A percentile compares a stretch with the other conserved stretches of the same genome.
phyloP scores from a whole-genome alignment of 2,888 invertebrate genomes.

The Criorhina ranunculi region DNA sequence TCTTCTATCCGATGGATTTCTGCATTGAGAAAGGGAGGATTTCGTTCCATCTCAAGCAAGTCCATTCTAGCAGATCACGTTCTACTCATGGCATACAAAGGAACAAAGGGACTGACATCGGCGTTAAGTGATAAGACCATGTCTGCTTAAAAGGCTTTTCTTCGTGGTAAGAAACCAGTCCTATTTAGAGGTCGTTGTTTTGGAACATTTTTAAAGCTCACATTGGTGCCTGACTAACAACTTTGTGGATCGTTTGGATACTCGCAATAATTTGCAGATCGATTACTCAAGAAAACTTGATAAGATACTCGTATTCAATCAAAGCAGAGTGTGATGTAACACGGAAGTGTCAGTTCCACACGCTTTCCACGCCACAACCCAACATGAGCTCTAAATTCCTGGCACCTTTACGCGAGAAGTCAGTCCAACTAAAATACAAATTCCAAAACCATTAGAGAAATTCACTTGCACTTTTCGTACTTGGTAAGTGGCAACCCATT shows the following conservation, averaged over 20 bases:
- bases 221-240: too few relatives aligned
- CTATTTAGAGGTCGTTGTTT: too few relatives aligned
- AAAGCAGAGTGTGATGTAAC: slow-evolving; percentile 49
- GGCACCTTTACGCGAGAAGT: slow-evolving; percentile 66
- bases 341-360: slow-evolving; percentile 19
- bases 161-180: too few relatives aligned
- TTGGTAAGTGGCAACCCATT: slow-evolving; percentile 64
- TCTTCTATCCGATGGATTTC: too few relatives aligned
- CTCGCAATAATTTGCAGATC: slow-evolving; percentile 5
- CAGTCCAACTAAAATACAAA: slow-evolving; percentile 24
- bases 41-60: too few relatives aligned
- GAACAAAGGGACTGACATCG: not conserved
- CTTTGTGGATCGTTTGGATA: too few relatives aligned
- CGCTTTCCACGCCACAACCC: slow-evolving; percentile 39
- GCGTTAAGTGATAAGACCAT: too few relatives aligned
- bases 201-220: too few relatives aligned
- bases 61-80: too few relatives aligned
- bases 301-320: not conserved
- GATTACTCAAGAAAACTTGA: slow-evolving; percentile 22
- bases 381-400: slow-evolving; percentile 62
- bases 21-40: too few relatives aligned
- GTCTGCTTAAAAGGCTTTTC: too few relatives aligned
- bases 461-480: slow-evolving; percentile 74
- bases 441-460: slow-evolving; percentile 58
- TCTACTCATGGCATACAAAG: too few relatives aligned